Evolutionary conservation across 2,113 vertebrate genomes (phyloP), one percentile per base, ranked within the genome.

Genomic region (Coregonus clupeaformis): DNA sequence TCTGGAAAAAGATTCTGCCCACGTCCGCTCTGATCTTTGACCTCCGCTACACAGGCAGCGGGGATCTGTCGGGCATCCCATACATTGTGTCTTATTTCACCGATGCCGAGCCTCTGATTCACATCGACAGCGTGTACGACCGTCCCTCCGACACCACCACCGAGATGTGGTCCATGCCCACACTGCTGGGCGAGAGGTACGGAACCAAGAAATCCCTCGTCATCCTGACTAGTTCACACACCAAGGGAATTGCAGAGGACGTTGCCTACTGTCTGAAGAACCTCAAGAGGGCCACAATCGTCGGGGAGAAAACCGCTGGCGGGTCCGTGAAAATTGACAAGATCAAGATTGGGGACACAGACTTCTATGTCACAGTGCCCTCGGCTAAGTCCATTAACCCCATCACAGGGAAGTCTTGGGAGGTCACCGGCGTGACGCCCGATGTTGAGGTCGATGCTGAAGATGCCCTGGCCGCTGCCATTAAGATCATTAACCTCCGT

Each of bases 1-100:
- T 98, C 66, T 98, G 97, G 97, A 94, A 91, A 69, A 94, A 94
- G 6, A 90, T 98, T 67, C 81, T 94, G 74, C 87, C 88, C 0
- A 97, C 96, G 4, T 96, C 95, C 1, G 94, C 95, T 11, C 88
- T 99, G 67, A 94, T 98, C 69, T 93, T 98, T 80, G 97, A 98
- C 85, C 88, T 99, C 77, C 94, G 96, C 30, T 88, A 95, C 73
- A 94, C 95, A 18, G 68, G 91, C 0, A 91, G 92, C 0, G 97
- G 97, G 3, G 93, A 96, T 4, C 74, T 98, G 69, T 94, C 97
- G 0, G 95, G 97, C 5, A 90, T 99, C 52, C 93, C 97, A 1
- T 98, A 97, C n/a, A 82, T 97, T 20, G 91, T 98, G 78, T 98
- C 97, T 3, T 98, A 98, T 78, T 93, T 97, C 69, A 89, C 93